Percentiles rank a stretch among this genome's conserved stretches.
These are phyloP conservation scores for Chlamydotis undulata DNA, from an alignment of 2,113 vertebrate genomes.

Conservation along the genomic window DNA sequence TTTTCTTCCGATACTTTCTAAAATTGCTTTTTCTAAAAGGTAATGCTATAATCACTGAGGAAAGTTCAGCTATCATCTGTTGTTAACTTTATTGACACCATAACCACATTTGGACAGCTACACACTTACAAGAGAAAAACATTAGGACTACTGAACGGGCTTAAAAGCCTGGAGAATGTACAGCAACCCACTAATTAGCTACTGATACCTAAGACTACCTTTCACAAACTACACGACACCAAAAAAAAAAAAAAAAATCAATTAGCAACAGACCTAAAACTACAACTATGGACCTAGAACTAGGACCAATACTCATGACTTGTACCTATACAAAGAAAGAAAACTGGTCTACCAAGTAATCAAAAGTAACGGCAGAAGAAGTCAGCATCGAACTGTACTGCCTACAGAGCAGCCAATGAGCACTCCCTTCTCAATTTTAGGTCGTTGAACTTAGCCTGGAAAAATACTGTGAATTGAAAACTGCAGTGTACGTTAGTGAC, in stretches of 20 bases:
- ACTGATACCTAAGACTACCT: neutral
- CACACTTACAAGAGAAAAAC: neutral
- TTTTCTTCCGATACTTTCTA: neutral
- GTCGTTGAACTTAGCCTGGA: conserved; percentile 47
- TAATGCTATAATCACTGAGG: neutral
- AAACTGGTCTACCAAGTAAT: neutral
- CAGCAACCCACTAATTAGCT: neutral
- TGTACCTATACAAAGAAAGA: neutral
- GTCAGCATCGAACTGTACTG: conserved; percentile 29
- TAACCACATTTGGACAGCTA: accelerated
- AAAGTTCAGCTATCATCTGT: neutral
- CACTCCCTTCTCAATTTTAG: conserved; percentile 20
- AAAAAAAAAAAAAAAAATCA: neutral
- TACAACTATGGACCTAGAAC: neutral
- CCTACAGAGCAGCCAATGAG: conserved; percentile 39
- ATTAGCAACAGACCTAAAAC: neutral
- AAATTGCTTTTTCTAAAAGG: neutral
- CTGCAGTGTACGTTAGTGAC: neutral
- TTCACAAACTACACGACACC: neutral
- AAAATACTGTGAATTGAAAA: conserved; percentile 51
- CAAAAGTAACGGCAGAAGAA: neutral
- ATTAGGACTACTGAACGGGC: accelerated
- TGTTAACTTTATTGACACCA: neutral
- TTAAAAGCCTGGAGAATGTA: accelerated
- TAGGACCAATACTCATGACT: neutral